Percentiles rank a stretch among this genome's conserved stretches.
Conservation (phyloP, 1,140 invertebrate genomes). For the Phortica variegata region DNA sequence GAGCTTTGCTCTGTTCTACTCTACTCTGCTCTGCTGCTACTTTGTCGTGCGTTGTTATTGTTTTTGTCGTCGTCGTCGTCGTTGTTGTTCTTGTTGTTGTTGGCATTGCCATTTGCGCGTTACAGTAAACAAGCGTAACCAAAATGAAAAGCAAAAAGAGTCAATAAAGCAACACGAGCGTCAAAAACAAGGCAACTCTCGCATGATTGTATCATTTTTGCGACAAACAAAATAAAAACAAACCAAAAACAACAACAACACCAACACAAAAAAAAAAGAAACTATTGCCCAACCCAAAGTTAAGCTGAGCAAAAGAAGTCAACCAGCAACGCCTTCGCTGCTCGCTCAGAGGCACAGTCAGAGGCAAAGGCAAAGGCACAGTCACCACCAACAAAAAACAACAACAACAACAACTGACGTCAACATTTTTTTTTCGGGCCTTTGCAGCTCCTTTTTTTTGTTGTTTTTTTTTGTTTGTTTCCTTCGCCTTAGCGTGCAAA, state of each 20-base stretch:
- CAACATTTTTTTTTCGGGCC: background rate
- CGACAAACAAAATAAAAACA: slow-evolving; percentile 28
- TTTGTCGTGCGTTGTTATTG: too few relatives aligned
- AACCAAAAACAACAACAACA: slow-evolving; percentile 7
- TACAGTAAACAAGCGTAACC: slow-evolving; percentile 54
- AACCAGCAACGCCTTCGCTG: background rate
- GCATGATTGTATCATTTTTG: slow-evolving; percentile 18
- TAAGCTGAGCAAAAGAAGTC: slow-evolving; percentile 3
- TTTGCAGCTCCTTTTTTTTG: background rate
- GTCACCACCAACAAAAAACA: slow-evolving; percentile 5
- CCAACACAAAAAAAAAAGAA: slow-evolving; percentile 16
- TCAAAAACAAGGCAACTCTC: slow-evolving; percentile 34
- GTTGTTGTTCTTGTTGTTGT: background rate
- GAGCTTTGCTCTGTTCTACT: too few relatives aligned
- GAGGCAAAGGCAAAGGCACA: slow-evolving; percentile 27
- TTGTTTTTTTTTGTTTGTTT: background rate
- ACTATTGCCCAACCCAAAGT: slow-evolving; percentile 6
- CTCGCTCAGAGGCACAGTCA: slow-evolving; percentile 21
- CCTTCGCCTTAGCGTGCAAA: too few relatives aligned
- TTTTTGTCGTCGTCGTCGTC: too few relatives aligned
- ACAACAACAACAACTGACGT: background rate
- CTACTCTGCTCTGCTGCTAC: too few relatives aligned
- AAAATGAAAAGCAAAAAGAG: too few relatives aligned
- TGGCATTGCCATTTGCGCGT: slow-evolving; percentile 34
- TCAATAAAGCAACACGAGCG: slow-evolving; percentile 52